A percentile compares a stretch with the other conserved stretches of the same genome.
Evolutionary conservation across 2,888 invertebrate genomes (phyloP).

Genomic region (Drosophila demipolita): DNA sequence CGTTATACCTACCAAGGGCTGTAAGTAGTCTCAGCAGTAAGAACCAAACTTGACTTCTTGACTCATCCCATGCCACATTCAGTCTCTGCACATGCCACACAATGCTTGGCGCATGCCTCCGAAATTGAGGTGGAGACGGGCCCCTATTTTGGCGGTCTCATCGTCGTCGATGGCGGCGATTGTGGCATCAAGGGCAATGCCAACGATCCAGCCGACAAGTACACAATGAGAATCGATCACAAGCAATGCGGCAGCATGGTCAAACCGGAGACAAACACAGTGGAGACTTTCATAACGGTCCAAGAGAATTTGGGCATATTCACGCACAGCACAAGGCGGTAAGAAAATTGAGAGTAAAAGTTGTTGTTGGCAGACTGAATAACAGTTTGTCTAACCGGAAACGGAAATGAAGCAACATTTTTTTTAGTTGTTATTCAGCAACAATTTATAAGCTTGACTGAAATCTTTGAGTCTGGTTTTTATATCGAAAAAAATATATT

Average conservation of each 20-base stretch:
- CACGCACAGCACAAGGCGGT: slow-evolving; percentile 92
- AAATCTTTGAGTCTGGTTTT: not conserved
- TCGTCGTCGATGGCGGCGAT: slow-evolving; percentile 90
- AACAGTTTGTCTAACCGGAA: not conserved
- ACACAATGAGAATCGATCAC: slow-evolving; percentile 91
- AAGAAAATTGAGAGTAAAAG: slow-evolving; percentile 37
- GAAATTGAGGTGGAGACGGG: slow-evolving; percentile 94
- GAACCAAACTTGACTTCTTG: not conserved
- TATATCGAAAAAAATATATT: not conserved
- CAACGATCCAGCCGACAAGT: slow-evolving; percentile 89
- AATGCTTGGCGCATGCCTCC: slow-evolving; percentile 92
- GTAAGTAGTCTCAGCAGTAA: slow-evolving; percentile 86
- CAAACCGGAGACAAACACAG: slow-evolving; percentile 89
- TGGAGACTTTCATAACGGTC: slow-evolving; percentile 92
- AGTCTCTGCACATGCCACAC: slow-evolving; percentile 93
- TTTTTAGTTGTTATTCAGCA: not conserved
- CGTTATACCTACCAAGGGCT: slow-evolving; percentile 93
- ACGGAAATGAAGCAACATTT: not conserved
- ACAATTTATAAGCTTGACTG: not conserved
- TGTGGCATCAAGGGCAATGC: slow-evolving; percentile 92
- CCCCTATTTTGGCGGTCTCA: slow-evolving; percentile 92
- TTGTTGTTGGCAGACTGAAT: not conserved
- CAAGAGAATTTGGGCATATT: slow-evolving; percentile 93
- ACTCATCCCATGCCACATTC: not conserved
- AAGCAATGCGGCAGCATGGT: slow-evolving; percentile 90